Evolutionary conservation across 2,113 vertebrate genomes (phyloP).

Genomic region (Alaudala cheleensis): DNA sequence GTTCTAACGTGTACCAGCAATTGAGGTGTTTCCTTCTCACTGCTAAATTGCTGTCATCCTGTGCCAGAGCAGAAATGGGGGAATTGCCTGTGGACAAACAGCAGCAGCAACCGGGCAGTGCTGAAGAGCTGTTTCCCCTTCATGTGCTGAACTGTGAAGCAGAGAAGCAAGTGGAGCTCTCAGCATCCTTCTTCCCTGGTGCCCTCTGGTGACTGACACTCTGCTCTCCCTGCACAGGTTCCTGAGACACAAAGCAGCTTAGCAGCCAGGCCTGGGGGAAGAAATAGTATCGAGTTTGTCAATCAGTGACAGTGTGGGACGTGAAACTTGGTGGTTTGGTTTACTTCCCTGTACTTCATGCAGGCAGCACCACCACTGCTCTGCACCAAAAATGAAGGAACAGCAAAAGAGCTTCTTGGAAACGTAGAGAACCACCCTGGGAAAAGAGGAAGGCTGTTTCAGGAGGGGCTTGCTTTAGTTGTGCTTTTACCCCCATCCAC

Average conservation of each 20-base stretch:
- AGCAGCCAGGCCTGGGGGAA: not conserved
- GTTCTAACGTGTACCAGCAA: accelerated
- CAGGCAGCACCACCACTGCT: not conserved
- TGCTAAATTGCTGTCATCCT: not conserved
- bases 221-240: not conserved
- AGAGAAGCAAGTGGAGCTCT: not conserved
- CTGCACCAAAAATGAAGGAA: not conserved
- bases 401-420: not conserved
- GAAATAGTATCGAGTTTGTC: not conserved
- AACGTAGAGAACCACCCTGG: not conserved
- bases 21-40: not conserved
- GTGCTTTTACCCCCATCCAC: not conserved
- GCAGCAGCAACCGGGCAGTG: not conserved
- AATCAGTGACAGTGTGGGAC: too few species aligned
- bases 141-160: accelerated
- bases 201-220: not conserved
- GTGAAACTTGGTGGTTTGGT: not conserved
- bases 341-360: not conserved
- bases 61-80: not conserved
- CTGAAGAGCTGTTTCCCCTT: not conserved
- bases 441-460: not conserved
- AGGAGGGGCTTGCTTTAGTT: not conserved
- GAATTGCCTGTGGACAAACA: not conserved
- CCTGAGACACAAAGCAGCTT: not conserved
- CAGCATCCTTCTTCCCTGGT: not conserved